phyloP scores from a whole-genome alignment of 35 echinoderm and acorn worm species.

The Lytechinus variegatus region DNA sequence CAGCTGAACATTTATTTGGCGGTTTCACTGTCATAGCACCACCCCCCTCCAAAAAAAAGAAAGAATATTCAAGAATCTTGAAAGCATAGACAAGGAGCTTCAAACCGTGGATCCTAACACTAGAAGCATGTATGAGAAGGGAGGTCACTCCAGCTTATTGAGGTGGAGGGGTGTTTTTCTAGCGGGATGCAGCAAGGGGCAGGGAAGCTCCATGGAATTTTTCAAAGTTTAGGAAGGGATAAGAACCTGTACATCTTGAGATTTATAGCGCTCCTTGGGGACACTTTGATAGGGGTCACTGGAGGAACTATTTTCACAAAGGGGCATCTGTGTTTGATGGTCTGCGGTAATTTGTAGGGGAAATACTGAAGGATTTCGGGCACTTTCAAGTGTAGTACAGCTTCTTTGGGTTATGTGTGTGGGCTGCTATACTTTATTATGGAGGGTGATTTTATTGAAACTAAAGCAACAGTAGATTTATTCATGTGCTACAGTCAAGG shows the following conservation, averaged over 20 bases:
- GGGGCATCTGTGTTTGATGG: constrained; percentile 16
- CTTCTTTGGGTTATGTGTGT: neutral
- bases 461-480: neutral
- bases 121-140: neutral
- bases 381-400: neutral
- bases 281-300: neutral
- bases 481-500: neutral
- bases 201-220: neutral
- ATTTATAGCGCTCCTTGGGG: neutral
- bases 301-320: constrained; percentile 10
- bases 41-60: neutral
- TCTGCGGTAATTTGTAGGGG: neutral
- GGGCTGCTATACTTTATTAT: neutral
- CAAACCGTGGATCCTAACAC: too few relatives aligned
- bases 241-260: neutral
- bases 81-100: neutral
- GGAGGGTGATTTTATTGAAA: neutral
- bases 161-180: neutral
- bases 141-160: neutral
- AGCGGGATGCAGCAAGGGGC: neutral
- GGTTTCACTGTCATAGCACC: neutral
- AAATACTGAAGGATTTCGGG: constrained; percentile 1
- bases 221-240: neutral
- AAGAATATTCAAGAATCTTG: neutral
- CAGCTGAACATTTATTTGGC: neutral